Conservation (phyloP, 1,140 invertebrate genomes). For the Calephelis virginiensis region DNA sequence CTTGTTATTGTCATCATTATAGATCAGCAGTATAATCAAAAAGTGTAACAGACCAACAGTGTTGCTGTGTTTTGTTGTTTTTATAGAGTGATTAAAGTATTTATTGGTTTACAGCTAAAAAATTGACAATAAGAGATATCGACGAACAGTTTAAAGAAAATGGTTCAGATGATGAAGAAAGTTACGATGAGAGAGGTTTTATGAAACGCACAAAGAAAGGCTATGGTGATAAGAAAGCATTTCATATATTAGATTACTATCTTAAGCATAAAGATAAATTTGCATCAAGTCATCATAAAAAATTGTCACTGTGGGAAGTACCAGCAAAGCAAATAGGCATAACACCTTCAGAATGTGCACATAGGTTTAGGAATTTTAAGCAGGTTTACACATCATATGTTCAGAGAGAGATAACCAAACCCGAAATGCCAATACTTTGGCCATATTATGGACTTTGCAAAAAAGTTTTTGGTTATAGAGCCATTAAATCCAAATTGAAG, state of each 20-base stretch:
- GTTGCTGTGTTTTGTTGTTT: slow-evolving; percentile 3
- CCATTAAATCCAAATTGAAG: slow-evolving; percentile 59
- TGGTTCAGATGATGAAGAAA: slow-evolving; percentile 50
- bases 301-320: slow-evolving; percentile 53
- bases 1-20: too few relatives aligned
- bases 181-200: slow-evolving; percentile 52
- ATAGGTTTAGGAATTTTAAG: slow-evolving; percentile 64
- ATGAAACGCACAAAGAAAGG: slow-evolving; percentile 47
- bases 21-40: too few relatives aligned
- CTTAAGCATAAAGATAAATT: slow-evolving; percentile 66
- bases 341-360: slow-evolving; percentile 52
- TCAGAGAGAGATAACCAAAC: slow-evolving; percentile 63
- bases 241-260: slow-evolving; percentile 66
- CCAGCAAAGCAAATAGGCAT: slow-evolving; percentile 54
- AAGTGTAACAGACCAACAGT: background rate
- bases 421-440: slow-evolving; percentile 65
- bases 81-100: background rate
- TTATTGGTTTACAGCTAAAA: slow-evolving; percentile 51
- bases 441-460: slow-evolving; percentile 67
- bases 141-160: slow-evolving; percentile 37
- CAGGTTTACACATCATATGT: slow-evolving; percentile 61
- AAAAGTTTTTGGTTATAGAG: slow-evolving; percentile 67
- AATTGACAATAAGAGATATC: slow-evolving; percentile 43
- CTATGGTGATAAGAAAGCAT: slow-evolving; percentile 51
- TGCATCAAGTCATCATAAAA: slow-evolving; percentile 46